Evolutionary conservation across 2,888 invertebrate genomes (phyloP).

Genomic region (Plagodis dolabraria): DNA sequence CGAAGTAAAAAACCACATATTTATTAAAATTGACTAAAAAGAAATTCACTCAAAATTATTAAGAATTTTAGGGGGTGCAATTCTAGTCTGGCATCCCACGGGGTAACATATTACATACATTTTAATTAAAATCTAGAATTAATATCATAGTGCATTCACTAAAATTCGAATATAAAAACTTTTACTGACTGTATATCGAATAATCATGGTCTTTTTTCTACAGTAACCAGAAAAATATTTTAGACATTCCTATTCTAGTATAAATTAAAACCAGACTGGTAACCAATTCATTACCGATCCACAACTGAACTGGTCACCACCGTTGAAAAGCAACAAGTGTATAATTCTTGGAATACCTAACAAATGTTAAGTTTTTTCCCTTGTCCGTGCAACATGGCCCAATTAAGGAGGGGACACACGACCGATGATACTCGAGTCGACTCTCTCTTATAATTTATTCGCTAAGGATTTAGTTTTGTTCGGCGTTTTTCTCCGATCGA

Average conservation of each 20-base stretch:
- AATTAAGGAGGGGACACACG: slow-evolving; percentile 74
- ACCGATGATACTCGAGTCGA: slow-evolving; percentile 39
- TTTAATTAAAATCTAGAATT: too few relatives aligned
- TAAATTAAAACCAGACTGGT: slow-evolving; percentile 34
- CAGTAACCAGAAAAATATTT: too few relatives aligned
- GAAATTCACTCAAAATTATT: too few relatives aligned
- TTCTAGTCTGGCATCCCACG: too few relatives aligned
- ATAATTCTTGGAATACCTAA: slow-evolving; percentile 82
- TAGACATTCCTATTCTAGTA: slow-evolving; percentile 30
- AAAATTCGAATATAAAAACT: too few relatives aligned
- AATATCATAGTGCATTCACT: too few relatives aligned
- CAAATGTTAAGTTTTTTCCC: slow-evolving; percentile 81
- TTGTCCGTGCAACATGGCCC: slow-evolving; percentile 75
- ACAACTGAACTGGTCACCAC: slow-evolving; percentile 45
- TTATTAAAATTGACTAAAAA: too few relatives aligned
- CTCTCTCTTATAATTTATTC: slow-evolving; percentile 79
- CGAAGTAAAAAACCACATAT: too few relatives aligned
- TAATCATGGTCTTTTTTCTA: too few relatives aligned
- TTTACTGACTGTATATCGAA: too few relatives aligned
- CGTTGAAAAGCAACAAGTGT: slow-evolving; percentile 71
- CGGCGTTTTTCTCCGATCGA: slow-evolving; percentile 69
- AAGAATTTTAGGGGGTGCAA: too few relatives aligned
- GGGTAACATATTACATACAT: too few relatives aligned
- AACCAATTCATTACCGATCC: slow-evolving; percentile 38
- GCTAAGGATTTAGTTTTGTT: slow-evolving; percentile 71